Evolutionary conservation across 2,888 invertebrate species (phyloP).

Genomic region (Eudemis profundana): DNA sequence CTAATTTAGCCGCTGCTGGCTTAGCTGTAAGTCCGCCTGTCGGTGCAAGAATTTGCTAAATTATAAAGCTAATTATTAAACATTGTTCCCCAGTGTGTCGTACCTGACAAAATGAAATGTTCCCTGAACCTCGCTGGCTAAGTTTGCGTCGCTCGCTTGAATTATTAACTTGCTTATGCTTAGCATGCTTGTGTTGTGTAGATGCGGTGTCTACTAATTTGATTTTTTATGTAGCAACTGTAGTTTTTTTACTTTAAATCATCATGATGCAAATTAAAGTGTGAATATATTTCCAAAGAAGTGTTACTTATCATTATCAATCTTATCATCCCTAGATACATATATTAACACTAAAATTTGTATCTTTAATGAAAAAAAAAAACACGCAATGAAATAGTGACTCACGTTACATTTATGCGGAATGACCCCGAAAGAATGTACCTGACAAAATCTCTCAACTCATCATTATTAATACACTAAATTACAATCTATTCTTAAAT

Average conservation of each 20-base stretch:
- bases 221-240: slow-evolving; percentile 43
- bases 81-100: slow-evolving; percentile 77
- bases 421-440: no score
- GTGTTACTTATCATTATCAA: no score
- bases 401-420: no score
- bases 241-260: slow-evolving; percentile 11
- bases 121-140: slow-evolving; percentile 56
- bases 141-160: slow-evolving; percentile 56
- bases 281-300: no score
- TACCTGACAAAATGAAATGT: slow-evolving; percentile 73
- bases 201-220: slow-evolving; percentile 56
- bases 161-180: slow-evolving; percentile 61
- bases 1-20: slow-evolving; percentile 60
- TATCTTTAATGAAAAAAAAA: no score
- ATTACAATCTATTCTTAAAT: no score
- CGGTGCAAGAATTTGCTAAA: slow-evolving; percentile 70
- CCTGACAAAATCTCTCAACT: no score
- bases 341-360: no score
- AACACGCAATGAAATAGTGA: no score
- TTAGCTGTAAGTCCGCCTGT: slow-evolving; percentile 70
- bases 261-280: no score
- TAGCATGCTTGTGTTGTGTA: slow-evolving; percentile 46
- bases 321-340: no score
- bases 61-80: slow-evolving; percentile 80
- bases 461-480: no score